phyloP scores from a whole-genome alignment of 2,797 vertebrate genomes.

The Syngnathus acus region DNA sequence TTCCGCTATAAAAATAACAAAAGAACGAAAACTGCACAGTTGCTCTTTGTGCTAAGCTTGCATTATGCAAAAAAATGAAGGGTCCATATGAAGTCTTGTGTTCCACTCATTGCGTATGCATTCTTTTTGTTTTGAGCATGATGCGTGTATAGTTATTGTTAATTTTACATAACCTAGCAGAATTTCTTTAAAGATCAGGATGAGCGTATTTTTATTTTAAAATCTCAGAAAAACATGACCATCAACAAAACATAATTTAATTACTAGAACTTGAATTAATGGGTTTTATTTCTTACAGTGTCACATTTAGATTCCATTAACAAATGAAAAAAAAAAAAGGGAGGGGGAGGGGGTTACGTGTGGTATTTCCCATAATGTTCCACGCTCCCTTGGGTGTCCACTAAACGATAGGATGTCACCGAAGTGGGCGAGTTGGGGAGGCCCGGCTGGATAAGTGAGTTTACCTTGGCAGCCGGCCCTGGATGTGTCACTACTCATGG shows the following conservation, averaged over 20 bases:
- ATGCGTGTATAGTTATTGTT: too few species aligned
- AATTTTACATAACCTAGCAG: neutral
- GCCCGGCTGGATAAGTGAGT: slow-evolving; percentile 49
- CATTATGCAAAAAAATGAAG: too few species aligned
- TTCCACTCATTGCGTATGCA: too few species aligned
- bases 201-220: too few species aligned
- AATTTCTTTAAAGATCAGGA: too few species aligned
- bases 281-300: neutral
- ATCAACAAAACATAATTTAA: too few species aligned
- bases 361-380: neutral
- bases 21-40: too few species aligned
- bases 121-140: too few species aligned
- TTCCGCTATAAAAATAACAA: too few species aligned
- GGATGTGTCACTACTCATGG: slow-evolving; percentile 60
- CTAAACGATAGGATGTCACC: slow-evolving; percentile 15
- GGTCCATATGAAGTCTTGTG: too few species aligned
- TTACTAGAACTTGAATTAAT: neutral
- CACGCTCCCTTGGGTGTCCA: slow-evolving; percentile 14
- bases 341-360: neutral
- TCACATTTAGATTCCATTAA: neutral
- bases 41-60: too few species aligned
- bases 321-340: neutral
- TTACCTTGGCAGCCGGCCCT: slow-evolving; percentile 60
- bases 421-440: neutral
- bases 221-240: too few species aligned